Conservation (phyloP, 2,113 vertebrate genomes). For the Podarcis muralis region DNA sequence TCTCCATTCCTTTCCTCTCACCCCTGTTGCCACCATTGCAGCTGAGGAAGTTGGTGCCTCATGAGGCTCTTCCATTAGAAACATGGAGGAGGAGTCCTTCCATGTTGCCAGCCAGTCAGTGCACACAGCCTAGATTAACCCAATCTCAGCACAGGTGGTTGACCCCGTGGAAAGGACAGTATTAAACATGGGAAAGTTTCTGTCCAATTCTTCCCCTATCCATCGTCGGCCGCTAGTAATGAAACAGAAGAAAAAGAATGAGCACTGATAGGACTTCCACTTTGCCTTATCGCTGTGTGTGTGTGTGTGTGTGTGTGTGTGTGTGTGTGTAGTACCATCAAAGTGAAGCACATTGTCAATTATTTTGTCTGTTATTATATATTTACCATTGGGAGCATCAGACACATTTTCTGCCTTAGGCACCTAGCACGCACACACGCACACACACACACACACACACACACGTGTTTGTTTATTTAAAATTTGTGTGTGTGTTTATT, state of each 20-base stretch:
- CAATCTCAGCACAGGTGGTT: neutral
- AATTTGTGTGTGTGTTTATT: too few relatives aligned
- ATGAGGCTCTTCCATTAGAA: neutral
- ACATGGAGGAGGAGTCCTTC: neutral
- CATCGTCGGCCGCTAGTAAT: too few relatives aligned
- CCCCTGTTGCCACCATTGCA: neutral
- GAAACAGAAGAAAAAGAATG: neutral
- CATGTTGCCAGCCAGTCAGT: neutral
- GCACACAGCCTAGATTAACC: neutral
- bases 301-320: too few relatives aligned
- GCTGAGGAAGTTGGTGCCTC: neutral
- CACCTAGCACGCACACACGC: neutral
- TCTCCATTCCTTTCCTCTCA: neutral
- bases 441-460: too few relatives aligned
- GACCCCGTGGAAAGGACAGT: neutral
- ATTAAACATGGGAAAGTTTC: neutral
- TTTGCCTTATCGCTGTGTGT: too few relatives aligned
- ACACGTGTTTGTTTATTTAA: too few relatives aligned
- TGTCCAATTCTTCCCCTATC: neutral
- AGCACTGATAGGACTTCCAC: neutral
- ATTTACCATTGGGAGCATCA: too few relatives aligned
- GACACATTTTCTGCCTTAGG: neutral
- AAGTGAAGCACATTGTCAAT: too few relatives aligned
- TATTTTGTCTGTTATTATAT: neutral
- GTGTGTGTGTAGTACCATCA: neutral